These are phyloP conservation scores for Atherinomorus stipes DNA, from an alignment of 2,113 vertebrate species.

Conservation along the genomic window DNA sequence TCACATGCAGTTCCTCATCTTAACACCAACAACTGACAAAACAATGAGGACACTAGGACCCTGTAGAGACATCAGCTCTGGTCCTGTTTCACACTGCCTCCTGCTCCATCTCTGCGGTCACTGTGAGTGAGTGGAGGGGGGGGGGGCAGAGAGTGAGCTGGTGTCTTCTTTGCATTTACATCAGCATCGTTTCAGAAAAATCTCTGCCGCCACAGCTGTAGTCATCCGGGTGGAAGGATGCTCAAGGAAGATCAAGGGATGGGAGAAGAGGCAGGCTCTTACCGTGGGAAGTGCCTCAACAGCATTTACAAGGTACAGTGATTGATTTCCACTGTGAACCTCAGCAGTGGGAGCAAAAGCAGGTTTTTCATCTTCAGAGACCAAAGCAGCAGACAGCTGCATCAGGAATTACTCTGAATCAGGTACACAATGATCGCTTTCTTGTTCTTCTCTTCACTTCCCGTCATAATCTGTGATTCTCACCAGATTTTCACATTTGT, in stretches of 20 bases:
- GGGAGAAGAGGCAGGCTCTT: constrained; percentile 42
- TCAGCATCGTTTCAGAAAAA: constrained; percentile 61
- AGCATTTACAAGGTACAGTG: constrained; percentile 62
- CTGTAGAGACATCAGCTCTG: constrained; percentile 56
- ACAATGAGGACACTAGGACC: constrained; percentile 77
- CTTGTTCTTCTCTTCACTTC: constrained; percentile 34
- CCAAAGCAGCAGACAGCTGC: constrained; percentile 70
- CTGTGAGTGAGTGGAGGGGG: constrained; percentile 74
- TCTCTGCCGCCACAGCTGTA: constrained; percentile 57
- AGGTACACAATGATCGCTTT: constrained; percentile 64
- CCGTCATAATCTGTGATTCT: constrained; percentile 35
- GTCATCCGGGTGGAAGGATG: constrained; percentile 71
- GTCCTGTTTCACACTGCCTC: constrained; percentile 72
- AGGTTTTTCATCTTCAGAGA: constrained; percentile 66
- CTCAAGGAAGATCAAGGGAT: constrained; percentile 56
- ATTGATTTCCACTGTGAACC: constrained; percentile 64
- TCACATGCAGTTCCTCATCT: not conserved
- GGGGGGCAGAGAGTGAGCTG: constrained; percentile 59
- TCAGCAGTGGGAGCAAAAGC: constrained; percentile 61
- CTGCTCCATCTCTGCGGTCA: constrained; percentile 84
- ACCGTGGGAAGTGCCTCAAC: constrained; percentile 52
- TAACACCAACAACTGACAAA: not conserved
- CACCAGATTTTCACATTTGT: constrained; percentile 31
- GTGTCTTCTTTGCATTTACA: constrained; percentile 71
- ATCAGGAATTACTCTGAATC: constrained; percentile 67